Evolutionary conservation across 2,797 vertebrate species (phyloP).

Genomic region (Oreonectes daqikongensis): DNA sequence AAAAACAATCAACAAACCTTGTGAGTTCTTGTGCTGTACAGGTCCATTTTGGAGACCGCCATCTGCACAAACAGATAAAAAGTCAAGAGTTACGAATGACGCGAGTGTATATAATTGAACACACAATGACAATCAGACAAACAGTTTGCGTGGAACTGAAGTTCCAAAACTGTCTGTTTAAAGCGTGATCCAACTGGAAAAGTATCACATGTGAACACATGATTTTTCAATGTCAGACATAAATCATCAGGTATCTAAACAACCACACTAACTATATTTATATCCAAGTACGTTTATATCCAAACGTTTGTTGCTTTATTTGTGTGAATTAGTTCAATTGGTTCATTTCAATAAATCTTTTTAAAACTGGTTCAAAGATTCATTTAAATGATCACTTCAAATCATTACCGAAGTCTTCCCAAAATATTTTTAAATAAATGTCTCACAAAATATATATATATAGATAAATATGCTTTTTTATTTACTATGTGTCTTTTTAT

Average conservation of each 20-base stretch:
- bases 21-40: slow-evolving; percentile 77
- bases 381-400: too few relatives aligned
- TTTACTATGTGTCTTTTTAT: too few relatives aligned
- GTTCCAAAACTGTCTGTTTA: not conserved
- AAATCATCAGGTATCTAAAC: not conserved
- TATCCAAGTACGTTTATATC: too few relatives aligned
- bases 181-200: not conserved
- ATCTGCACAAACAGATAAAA: slow-evolving; percentile 65
- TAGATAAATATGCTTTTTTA: too few relatives aligned
- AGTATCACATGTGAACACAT: not conserved
- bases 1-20: slow-evolving; percentile 68
- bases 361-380: too few relatives aligned
- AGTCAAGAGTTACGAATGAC: not conserved
- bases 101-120: not conserved
- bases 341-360: not conserved
- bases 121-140: not conserved
- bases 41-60: slow-evolving; percentile 80
- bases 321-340: not conserved
- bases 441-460: too few relatives aligned
- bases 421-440: too few relatives aligned
- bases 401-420: too few relatives aligned
- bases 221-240: not conserved
- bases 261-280: not conserved
- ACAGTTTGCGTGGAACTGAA: not conserved
- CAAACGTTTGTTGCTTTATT: not conserved